Conservation (phyloP, 2,888 invertebrate species). For the Pseudococcus jackbeardsleyi region DNA sequence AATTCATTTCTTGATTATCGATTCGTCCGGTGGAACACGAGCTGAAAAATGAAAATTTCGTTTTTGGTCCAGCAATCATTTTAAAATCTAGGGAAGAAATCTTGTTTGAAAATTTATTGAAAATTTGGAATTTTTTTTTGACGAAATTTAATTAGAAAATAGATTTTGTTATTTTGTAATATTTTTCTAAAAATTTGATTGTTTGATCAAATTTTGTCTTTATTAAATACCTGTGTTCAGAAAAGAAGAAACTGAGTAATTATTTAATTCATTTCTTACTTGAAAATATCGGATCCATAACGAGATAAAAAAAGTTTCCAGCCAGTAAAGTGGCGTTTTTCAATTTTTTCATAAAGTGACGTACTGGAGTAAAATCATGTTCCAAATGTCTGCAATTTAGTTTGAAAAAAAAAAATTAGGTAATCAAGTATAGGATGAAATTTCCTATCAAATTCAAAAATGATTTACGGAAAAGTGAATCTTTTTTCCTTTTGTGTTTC, state of each 20-base stretch:
- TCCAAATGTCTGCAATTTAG: slow-evolving; percentile 10
- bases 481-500: slow-evolving; percentile 27
- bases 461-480: not conserved
- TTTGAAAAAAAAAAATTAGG: not conserved
- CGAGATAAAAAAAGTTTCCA: slow-evolving; percentile 30
- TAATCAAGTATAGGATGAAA: not conserved
- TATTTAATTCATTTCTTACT: not conserved
- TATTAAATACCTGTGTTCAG: not conserved
- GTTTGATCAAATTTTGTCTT: not conserved
- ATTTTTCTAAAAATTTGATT: not conserved
- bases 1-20: not conserved
- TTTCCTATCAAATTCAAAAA: no score
- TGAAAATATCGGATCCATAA: not conserved
- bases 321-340: not conserved
- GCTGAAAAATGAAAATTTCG: not conserved
- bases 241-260: not conserved
- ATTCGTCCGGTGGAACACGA: not conserved
- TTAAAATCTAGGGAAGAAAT: no score
- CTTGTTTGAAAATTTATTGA: no score
- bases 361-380: slow-evolving; percentile 26
- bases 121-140: no score
- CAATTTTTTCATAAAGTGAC: not conserved
- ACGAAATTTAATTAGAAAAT: no score
- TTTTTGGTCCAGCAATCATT: not conserved
- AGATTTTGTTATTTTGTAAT: no score